Evolutionary conservation across 2,888 invertebrate genomes (phyloP).

Genomic region (Drosophila mayaguana): DNA sequence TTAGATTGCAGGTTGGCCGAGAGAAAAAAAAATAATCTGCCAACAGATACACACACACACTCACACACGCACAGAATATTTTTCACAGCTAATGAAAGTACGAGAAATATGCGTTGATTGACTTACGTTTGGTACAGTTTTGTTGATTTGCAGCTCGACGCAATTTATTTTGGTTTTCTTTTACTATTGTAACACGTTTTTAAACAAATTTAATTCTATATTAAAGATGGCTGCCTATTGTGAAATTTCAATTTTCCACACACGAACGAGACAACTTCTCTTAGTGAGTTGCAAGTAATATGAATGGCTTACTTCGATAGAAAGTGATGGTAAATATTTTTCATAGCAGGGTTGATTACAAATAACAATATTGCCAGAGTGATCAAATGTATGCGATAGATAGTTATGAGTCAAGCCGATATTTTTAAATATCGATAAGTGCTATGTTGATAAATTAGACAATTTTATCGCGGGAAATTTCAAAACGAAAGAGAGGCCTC

Average conservation of each 20-base stretch:
- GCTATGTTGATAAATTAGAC: background rate
- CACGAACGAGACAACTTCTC: conserved; percentile 47
- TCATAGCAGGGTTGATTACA: conserved; percentile 27
- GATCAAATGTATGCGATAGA: background rate
- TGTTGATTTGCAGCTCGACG: conserved; percentile 1
- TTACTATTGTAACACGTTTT: conserved; percentile 15
- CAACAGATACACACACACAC: conserved; percentile 69
- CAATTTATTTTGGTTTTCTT: background rate
- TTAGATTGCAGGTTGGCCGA: conserved; percentile 39
- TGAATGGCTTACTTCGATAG: conserved; percentile 24
- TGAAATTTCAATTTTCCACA: conserved; percentile 46
- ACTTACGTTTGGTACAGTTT: conserved; percentile 44
- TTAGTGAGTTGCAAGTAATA: conserved; percentile 38
- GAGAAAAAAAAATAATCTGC: conserved; percentile 39
- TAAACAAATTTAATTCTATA: conserved; percentile 4
- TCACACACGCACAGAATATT: conserved; percentile 28
- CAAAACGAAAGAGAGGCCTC: background rate
- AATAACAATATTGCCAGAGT: conserved; percentile 10
- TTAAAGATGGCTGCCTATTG: conserved; percentile 49
- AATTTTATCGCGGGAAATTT: background rate
- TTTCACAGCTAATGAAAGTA: conserved; percentile 24
- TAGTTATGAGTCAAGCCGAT: background rate
- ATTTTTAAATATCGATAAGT: background rate
- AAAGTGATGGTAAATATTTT: conserved; percentile 2
- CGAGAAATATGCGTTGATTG: background rate